phyloP scores from a whole-genome alignment of 2,113 vertebrate genomes.

The Opisthocomus hoazin region DNA sequence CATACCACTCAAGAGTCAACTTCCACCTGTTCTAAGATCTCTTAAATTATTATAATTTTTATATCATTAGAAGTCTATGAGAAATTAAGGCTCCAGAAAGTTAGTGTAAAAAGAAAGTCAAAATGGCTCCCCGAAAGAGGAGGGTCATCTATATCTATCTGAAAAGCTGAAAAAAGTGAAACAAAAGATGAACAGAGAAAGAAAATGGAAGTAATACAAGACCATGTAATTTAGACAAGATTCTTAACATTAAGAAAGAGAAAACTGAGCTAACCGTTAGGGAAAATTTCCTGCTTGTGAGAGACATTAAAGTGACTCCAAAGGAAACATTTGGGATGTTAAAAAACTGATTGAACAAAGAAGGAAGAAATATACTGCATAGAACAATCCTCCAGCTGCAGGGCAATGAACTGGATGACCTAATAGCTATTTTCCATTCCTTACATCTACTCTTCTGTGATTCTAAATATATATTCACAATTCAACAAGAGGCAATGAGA shows the following conservation, averaged over 20 bases:
- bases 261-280: neutral
- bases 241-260: neutral
- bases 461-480: slow-evolving; percentile 42
- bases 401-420: slow-evolving; percentile 4
- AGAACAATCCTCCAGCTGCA: slow-evolving; percentile 1
- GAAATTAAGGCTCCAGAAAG: neutral
- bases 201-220: neutral
- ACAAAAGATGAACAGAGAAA: neutral
- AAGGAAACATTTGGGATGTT: neutral
- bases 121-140: neutral
- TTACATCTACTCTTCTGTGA: slow-evolving; percentile 19
- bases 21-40: neutral
- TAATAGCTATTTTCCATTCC: slow-evolving; percentile 12
- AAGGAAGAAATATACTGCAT: neutral
- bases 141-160: neutral
- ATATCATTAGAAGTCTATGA: neutral
- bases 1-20: neutral
- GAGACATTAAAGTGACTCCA: slow-evolving; percentile 10
- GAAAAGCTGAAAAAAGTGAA: neutral
- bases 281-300: neutral
- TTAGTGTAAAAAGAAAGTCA: neutral
- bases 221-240: neutral
- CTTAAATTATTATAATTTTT: neutral
- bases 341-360: neutral
- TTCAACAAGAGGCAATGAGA: neutral